These are phyloP conservation scores for Porphyrio hochstetteri DNA, from an alignment of 2,113 vertebrate genomes.

Conservation along the genomic window DNA sequence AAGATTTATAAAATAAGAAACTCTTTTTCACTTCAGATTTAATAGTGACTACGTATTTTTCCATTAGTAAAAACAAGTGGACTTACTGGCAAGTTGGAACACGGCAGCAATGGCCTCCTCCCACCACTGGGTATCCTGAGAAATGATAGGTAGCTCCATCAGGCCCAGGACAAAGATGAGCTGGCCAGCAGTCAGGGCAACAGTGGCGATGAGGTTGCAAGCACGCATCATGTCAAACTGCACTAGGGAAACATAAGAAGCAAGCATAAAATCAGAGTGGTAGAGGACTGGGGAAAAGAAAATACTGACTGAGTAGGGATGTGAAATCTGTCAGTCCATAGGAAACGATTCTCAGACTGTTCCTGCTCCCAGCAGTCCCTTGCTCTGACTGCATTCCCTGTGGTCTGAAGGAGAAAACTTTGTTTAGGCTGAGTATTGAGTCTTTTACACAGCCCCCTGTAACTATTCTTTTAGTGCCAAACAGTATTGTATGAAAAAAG, in stretches of 20 bases:
- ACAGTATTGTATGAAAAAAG: neutral
- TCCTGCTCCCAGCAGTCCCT: neutral
- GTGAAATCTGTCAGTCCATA: neutral
- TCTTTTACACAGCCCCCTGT: neutral
- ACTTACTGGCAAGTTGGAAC: constrained; percentile 98
- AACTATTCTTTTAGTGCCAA: neutral
- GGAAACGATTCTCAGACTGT: neutral
- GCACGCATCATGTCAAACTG: constrained; percentile 99
- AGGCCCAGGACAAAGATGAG: constrained; percentile 93
- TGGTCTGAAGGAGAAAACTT: neutral
- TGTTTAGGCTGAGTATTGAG: neutral
- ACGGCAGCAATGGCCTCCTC: constrained; percentile 97
- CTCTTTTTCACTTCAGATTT: neutral
- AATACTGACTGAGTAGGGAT: neutral
- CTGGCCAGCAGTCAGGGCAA: constrained; percentile 90
- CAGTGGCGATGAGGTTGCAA: constrained; percentile 94
- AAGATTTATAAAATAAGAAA: neutral
- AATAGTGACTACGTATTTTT: neutral
- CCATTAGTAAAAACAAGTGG: neutral
- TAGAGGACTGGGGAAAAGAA: neutral
- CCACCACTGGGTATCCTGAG: constrained; percentile 96
- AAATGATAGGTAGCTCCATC: constrained; percentile 85
- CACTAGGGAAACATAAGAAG: constrained; percentile 75
- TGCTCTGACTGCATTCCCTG: neutral
- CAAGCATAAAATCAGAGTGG: neutral